Evolutionary conservation across 2,888 invertebrate genomes (phyloP).

Genomic region (Luffia ferchaultella): DNA sequence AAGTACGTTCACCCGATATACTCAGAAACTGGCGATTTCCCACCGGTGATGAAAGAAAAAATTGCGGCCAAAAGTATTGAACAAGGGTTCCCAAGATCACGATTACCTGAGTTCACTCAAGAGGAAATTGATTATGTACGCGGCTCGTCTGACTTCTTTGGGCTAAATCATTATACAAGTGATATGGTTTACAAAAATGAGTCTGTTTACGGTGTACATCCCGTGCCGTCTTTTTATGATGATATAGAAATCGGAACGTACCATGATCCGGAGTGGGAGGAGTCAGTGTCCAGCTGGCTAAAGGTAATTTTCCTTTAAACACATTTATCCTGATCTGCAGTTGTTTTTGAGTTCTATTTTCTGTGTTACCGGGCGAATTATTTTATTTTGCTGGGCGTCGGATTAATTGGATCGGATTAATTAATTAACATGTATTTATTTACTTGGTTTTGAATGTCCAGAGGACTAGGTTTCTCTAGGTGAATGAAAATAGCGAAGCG

Average conservation of each 20-base stretch:
- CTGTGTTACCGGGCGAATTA: no score
- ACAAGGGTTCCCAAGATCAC: conserved; percentile 63
- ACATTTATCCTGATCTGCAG: no score
- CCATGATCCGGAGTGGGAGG: conserved; percentile 10
- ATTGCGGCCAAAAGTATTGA: conserved; percentile 60
- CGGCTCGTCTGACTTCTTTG: conserved; percentile 71
- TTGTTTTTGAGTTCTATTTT: no score
- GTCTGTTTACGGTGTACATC: conserved; percentile 13
- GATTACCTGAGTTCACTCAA: conserved; percentile 64
- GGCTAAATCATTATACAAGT: conserved; percentile 73
- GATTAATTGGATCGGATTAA: no score
- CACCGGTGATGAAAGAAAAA: conserved; percentile 61
- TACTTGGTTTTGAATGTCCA: no score
- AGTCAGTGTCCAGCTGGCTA: conserved; percentile 12
- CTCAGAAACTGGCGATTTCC: conserved; percentile 67
- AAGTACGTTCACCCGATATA: conserved; percentile 70
- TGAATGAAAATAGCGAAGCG: no score
- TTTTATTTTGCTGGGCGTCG: no score
- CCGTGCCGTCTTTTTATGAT: conserved; percentile 16
- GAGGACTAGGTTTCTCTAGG: no score
- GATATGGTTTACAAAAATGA: conserved; percentile 32
- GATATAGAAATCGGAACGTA: conserved; percentile 17
- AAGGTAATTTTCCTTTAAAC: conserved; percentile 9
- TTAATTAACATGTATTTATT: no score
- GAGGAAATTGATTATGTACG: conserved; percentile 67